Base-by-base conservation (phyloP, 2,888 invertebrate species). In the Brassicogethes aeneus region DNA sequence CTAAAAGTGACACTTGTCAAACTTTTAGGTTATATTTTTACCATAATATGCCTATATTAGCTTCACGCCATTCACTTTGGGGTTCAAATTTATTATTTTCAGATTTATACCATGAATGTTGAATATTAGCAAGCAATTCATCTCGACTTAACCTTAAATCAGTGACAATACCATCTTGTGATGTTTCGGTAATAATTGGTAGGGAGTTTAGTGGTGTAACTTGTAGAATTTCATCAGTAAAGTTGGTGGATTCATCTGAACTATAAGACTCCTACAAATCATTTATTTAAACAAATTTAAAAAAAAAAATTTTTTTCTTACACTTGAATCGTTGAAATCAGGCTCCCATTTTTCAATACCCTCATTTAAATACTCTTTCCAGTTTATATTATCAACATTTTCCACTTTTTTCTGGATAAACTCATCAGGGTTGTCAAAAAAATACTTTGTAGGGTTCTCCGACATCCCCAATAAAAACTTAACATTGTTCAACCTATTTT, bases 351-450 rank as follows among this genome's bases (percentile, higher is more conserved):
- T 34, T 35, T 59, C 59, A 38, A 71, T 63, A 2, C 69, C 72
- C 42, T 73, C 72, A 33, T 60, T 68, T 17, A 74, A 59, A 57
- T 72, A 72, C 16, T 63, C 58, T 1, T 56, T 65, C 74, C 74
- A 74, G 49, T 74, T 66, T 30, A 72, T 69, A 34, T 65, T 63
- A 43, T 71, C 69, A 3, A 63, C 62, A n/a, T 56, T 52, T 14
- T 60, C 59, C 7, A 60, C 61, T 14, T 58, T 56, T 33, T 64
- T 56, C 16, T 54, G 54, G 8, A 48, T 40, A 35, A 47, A 56
- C 16, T 50, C 42, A 16, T 54, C 48, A 1, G 61, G 58, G 43
- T 57, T 50, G 30, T 59, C 51, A 39, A 60, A 44, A 43, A 67
- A 60, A 34, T 61, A 55, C 10, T 46, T 56, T 2, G 64, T 66